A percentile compares a stretch with the other conserved stretches of the same genome.
Conservation (phyloP, 2,113 vertebrate species). For the Dasyornis broadbenti region DNA sequence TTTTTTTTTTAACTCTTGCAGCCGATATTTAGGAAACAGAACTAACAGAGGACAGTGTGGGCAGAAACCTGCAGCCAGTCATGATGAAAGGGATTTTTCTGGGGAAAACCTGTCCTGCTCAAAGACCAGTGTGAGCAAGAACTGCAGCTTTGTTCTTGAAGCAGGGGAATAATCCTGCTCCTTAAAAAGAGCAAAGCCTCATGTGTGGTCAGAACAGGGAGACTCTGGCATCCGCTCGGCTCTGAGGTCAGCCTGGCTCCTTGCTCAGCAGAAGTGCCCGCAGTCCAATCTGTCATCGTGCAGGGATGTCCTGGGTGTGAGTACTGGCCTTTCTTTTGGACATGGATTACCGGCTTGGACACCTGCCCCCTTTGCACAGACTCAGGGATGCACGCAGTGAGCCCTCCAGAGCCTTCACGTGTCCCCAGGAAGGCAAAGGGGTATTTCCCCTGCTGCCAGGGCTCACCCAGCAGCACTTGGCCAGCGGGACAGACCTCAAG, state of each 20-base stretch:
- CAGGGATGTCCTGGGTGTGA: neutral
- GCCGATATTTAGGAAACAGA: neutral
- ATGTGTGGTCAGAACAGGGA: neutral
- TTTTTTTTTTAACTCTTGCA: neutral
- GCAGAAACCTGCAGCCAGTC: neutral
- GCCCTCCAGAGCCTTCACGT: fast-evolving
- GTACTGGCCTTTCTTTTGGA: neutral
- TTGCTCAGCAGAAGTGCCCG: neutral
- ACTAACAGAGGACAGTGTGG: neutral
- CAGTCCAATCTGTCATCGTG: neutral
- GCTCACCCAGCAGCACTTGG: neutral
- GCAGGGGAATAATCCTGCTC: neutral
- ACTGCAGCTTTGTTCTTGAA: neutral
- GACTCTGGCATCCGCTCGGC: neutral
- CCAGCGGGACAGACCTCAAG: neutral
- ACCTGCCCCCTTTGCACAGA: neutral
- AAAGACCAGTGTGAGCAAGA: neutral
- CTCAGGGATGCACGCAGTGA: neutral
- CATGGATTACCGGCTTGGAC: neutral
- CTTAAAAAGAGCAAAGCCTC: neutral
- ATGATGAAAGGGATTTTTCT: neutral
- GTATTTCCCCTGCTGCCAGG: neutral
- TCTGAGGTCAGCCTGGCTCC: neutral
- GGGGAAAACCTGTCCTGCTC: neutral
- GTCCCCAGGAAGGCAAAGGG: neutral